phyloP scores from a whole-genome alignment of 1,140 invertebrate species.

The Zaprionus tsacasi region DNA sequence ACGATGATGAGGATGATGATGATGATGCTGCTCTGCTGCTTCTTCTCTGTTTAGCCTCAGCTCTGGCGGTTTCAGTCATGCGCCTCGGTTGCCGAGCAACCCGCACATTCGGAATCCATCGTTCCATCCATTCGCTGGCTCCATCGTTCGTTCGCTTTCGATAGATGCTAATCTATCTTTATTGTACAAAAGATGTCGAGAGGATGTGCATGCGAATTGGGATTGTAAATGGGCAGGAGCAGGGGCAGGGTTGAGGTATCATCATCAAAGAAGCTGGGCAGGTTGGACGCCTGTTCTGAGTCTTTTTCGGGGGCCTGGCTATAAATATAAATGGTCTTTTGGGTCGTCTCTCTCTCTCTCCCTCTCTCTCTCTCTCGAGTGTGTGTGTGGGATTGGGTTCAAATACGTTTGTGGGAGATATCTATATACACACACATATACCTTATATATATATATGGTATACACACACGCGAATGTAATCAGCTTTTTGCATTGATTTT shows the following conservation, averaged over 20 bases:
- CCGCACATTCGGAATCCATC: conserved; percentile 53
- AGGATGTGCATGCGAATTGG: conserved; percentile 61
- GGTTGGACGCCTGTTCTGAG: conserved; percentile 24
- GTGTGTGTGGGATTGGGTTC: conserved; percentile 47
- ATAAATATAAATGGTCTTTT: conserved; percentile 71
- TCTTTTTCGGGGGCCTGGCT: conserved; percentile 45
- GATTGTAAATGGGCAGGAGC: not conserved
- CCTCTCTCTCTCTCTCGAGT: conserved; percentile 3
- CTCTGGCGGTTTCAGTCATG: conserved; percentile 59
- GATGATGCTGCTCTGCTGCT: conserved; percentile 6
- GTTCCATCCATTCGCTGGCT: conserved; percentile 48
- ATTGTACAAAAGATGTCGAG: conserved; percentile 77
- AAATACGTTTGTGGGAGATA: not conserved
- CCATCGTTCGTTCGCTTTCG: conserved; percentile 46
- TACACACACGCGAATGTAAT: not conserved
- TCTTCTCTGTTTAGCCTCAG: conserved; percentile 28
- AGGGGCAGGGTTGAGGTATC: not conserved
- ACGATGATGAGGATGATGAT: conserved; percentile 16
- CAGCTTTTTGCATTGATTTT: conserved; percentile 5
- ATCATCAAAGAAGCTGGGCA: conserved; percentile 5
- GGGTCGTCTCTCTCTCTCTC: not conserved
- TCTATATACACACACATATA: conserved; percentile 1
- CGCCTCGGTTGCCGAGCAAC: conserved; percentile 49
- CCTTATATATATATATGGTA: not conserved
- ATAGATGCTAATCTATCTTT: conserved; percentile 80